These are phyloP conservation scores for Coleophora deauratella DNA, from an alignment of 2,888 invertebrate species.

Conservation along the genomic window DNA sequence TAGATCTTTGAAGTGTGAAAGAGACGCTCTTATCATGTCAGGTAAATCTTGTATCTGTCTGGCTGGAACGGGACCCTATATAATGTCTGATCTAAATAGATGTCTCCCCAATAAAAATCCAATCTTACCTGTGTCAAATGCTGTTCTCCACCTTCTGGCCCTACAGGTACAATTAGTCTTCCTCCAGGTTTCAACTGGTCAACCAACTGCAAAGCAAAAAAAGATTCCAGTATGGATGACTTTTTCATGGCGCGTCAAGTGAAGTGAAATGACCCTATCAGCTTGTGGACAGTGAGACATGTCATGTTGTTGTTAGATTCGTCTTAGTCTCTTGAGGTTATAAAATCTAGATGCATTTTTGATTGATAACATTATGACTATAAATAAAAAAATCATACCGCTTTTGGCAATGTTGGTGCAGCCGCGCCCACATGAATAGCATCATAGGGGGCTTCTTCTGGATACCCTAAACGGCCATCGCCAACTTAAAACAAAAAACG, in stretches of 20 bases:
- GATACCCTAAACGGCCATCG: slow-evolving; percentile 90
- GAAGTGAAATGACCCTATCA: no score
- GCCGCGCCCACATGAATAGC: slow-evolving; percentile 97
- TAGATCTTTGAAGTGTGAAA: no score
- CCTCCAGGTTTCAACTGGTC: slow-evolving; percentile 95
- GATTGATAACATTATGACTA: neutral
- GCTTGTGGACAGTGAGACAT: no score
- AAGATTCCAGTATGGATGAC: neutral
- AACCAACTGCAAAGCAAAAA: slow-evolving; percentile 75
- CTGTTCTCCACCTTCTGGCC: slow-evolving; percentile 89
- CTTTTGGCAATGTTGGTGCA: slow-evolving; percentile 83
- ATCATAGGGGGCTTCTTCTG: slow-evolving; percentile 85
- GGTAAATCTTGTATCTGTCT: no score
- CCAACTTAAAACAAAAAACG: slow-evolving; percentile 76
- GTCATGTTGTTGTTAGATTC: no score
- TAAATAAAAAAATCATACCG: slow-evolving; percentile 62
- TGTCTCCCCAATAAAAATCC: no score
- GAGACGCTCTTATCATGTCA: no score
- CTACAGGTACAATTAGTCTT: slow-evolving; percentile 92
- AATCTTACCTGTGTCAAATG: slow-evolving; percentile 80
- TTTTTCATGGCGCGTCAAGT: no score
- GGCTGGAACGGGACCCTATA: no score
- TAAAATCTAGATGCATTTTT: no score
- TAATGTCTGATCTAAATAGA: no score
- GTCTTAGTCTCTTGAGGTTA: no score